phyloP scores from a whole-genome alignment of 2,888 invertebrate species.

The Flexamia atlantica region DNA sequence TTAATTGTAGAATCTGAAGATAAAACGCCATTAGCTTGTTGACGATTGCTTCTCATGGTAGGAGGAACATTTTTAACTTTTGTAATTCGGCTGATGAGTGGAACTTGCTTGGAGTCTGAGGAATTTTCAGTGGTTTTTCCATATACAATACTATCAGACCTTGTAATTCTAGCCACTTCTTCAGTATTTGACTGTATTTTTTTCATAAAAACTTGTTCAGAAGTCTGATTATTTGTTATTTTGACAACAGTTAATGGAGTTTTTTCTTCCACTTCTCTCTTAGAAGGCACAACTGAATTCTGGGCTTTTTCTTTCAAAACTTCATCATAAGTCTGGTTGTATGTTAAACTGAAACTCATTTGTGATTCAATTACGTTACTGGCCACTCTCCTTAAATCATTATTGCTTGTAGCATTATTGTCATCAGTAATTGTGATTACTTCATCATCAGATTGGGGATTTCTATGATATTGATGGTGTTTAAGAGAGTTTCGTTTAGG shows the following conservation, averaged over 20 bases:
- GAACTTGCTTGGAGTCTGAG: constrained; percentile 3
- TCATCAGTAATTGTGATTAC: background rate
- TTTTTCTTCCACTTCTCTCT: background rate
- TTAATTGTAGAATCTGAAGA: constrained; percentile 27
- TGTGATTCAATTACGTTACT: background rate
- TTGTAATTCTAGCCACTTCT: constrained; percentile 38
- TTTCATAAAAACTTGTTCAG: constrained; percentile 44
- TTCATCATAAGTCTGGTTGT: constrained; percentile 53
- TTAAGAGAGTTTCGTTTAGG: background rate
- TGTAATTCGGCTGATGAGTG: constrained; percentile 36
- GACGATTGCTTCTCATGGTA: background rate
- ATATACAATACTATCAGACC: constrained; percentile 13
- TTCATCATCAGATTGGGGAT: background rate
- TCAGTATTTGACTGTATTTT: background rate
- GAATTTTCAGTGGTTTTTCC: background rate
- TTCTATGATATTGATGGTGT: background rate
- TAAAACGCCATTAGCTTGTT: background rate
- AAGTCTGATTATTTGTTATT: constrained; percentile 45
- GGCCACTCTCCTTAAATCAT: background rate
- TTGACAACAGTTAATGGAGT: constrained; percentile 28
- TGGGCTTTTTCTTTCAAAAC: constrained; percentile 42
- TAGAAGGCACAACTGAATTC: constrained; percentile 17
- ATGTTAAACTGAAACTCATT: background rate
- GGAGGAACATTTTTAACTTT: background rate
- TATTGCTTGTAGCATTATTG: constrained; percentile 5